These are phyloP conservation scores for Stenotaenia linearis DNA, from an alignment of 2,888 invertebrate genomes.

Conservation along the genomic window DNA sequence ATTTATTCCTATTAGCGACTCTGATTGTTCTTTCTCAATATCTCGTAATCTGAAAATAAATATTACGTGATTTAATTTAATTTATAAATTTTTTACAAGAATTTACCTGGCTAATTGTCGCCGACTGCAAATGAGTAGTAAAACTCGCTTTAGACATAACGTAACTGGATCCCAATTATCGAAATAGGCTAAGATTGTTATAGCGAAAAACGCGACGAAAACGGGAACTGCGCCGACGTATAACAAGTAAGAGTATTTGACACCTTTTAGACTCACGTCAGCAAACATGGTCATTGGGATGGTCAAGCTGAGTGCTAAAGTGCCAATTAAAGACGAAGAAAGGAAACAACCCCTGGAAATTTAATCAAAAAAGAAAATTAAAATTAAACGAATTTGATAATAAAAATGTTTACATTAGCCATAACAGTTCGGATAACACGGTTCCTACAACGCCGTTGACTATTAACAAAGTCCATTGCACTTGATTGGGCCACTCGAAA, in stretches of 20 bases:
- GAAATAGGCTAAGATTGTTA: slow-evolving; percentile 64
- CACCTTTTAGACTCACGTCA: slow-evolving; percentile 66
- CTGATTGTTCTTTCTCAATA: slow-evolving; percentile 62
- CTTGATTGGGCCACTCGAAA: slow-evolving; percentile 76
- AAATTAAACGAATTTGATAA: background rate
- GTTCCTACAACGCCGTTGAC: slow-evolving; percentile 86
- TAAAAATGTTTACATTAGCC: slow-evolving; percentile 68
- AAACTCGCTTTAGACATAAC: slow-evolving; percentile 54
- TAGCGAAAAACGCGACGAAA: slow-evolving; percentile 65
- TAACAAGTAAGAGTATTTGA: slow-evolving; percentile 58
- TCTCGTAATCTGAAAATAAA: slow-evolving; percentile 60
- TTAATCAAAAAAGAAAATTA: background rate
- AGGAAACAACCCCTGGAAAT: slow-evolving; percentile 80
- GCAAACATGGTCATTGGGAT: slow-evolving; percentile 85
- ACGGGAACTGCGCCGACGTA: slow-evolving; percentile 73
- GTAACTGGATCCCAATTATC: slow-evolving; percentile 77
- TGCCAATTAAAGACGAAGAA: slow-evolving; percentile 84
- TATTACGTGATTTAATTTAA: too few relatives aligned
- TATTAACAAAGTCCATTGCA: slow-evolving; percentile 71
- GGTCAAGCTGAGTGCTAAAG: slow-evolving; percentile 74
- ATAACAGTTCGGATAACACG: slow-evolving; percentile 81
- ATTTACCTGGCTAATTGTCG: slow-evolving; percentile 37
- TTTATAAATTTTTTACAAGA: background rate
- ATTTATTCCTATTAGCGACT: slow-evolving; percentile 58
- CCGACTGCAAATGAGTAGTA: slow-evolving; percentile 43